These are phyloP conservation scores for Lindbergichthys nudifrons DNA, from an alignment of 2,797 vertebrate species.

Conservation along the genomic window DNA sequence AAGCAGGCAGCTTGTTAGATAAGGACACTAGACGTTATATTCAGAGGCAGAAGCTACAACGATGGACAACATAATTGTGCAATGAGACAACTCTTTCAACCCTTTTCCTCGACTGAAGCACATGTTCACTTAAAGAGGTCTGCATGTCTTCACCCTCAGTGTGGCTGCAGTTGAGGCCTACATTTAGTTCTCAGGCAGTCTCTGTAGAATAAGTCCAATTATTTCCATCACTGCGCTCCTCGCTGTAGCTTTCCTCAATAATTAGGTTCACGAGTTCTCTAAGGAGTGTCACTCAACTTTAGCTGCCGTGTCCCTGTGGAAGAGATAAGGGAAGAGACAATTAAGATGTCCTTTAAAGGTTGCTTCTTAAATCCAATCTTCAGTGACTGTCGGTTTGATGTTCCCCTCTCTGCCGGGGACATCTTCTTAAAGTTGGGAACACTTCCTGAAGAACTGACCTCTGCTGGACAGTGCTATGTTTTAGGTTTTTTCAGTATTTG, in stretches of 20 bases:
- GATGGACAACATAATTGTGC: conserved; percentile 41
- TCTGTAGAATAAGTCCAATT: conserved; percentile 69
- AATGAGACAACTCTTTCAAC: conserved; percentile 33
- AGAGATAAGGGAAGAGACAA: conserved; percentile 28
- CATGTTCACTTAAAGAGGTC: conserved; percentile 49
- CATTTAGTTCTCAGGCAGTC: conserved; percentile 46
- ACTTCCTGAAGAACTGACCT: conserved; percentile 25
- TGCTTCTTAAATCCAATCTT: conserved; percentile 26
- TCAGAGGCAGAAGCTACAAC: conserved; percentile 39
- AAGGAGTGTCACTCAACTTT: conserved; percentile 77
- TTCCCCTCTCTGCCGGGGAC: conserved; percentile 21
- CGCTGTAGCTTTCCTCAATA: conserved; percentile 53
- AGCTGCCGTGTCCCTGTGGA: conserved; percentile 52
- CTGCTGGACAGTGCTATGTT: conserved; percentile 57
- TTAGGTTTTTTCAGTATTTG: conserved; percentile 43
- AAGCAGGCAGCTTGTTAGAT: conserved; percentile 37
- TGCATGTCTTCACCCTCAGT: conserved; percentile 25
- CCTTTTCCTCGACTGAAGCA: conserved; percentile 60
- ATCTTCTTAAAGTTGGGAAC: conserved; percentile 14
- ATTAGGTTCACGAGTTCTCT: conserved; percentile 72
- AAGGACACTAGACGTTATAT: conserved; percentile 24
- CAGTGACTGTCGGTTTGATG: conserved; percentile 6
- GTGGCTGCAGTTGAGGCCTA: conserved; percentile 50
- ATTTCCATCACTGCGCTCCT: conserved; percentile 39
- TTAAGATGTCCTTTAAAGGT: conserved; percentile 22